Conservation (phyloP, 2,113 vertebrate species). For the Jacana jacana region DNA sequence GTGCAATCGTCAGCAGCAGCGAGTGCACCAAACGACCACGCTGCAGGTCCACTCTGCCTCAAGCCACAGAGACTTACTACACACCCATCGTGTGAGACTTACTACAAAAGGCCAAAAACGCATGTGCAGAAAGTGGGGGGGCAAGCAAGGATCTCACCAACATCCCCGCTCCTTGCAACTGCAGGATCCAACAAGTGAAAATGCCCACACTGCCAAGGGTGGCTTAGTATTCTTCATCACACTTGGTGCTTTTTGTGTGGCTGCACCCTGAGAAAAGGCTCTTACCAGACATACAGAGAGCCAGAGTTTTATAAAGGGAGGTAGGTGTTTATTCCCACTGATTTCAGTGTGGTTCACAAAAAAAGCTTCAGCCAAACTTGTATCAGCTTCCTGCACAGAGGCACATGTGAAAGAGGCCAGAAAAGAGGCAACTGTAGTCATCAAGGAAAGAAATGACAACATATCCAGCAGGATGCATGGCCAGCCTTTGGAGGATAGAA, state of each 20-base stretch:
- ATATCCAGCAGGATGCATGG: constrained; percentile 30
- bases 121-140: neutral
- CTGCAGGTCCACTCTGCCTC: neutral
- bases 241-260: neutral
- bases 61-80: neutral
- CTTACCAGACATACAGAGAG: neutral
- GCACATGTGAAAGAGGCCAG: neutral
- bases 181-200: neutral
- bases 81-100: neutral
- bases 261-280: neutral
- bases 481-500: constrained; percentile 7
- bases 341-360: neutral
- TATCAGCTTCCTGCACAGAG: neutral
- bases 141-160: neutral
- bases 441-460: constrained; percentile 15
- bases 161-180: accelerated
- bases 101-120: neutral
- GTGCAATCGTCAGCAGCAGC: neutral
- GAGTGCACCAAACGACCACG: accelerated
- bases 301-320: neutral
- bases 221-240: neutral
- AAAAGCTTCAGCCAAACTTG: neutral
- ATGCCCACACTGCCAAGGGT: neutral
- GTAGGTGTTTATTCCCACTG: neutral
- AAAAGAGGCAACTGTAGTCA: neutral